Evolutionary conservation across 2,888 invertebrate genomes (phyloP).

Genomic region (Limulus polyphemus): DNA sequence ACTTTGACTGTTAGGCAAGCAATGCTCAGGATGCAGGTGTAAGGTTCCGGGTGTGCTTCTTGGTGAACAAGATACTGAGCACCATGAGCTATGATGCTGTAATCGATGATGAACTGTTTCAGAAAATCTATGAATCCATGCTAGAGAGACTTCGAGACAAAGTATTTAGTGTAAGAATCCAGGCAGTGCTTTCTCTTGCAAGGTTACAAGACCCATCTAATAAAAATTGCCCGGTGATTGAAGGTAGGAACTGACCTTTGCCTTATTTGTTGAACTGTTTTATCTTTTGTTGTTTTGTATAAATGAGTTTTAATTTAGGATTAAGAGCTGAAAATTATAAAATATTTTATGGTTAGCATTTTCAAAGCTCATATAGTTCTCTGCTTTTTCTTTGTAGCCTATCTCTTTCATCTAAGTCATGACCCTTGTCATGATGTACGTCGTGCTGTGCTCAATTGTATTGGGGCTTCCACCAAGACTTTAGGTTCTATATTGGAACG

Average conservation of each 20-base stretch:
- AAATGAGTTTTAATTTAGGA: too few relatives aligned
- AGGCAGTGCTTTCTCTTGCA: constrained; percentile 63
- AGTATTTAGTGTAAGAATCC: constrained; percentile 58
- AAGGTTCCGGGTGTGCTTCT: constrained; percentile 54
- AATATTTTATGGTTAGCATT: too few relatives aligned
- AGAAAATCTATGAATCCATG: constrained; percentile 56
- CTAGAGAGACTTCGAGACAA: constrained; percentile 54
- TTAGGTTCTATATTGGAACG: constrained; percentile 56
- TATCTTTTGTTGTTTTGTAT: too few relatives aligned
- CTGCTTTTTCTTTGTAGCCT: constrained; percentile 38
- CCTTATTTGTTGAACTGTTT: too few relatives aligned
- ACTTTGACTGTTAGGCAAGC: too few relatives aligned
- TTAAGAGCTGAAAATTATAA: too few relatives aligned
- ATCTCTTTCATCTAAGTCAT: constrained; percentile 53
- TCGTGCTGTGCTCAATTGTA: constrained; percentile 54
- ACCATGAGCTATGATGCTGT: constrained; percentile 61
- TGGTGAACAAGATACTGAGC: constrained; percentile 59
- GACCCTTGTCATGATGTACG: constrained; percentile 63
- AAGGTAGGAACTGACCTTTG: constrained; percentile 33
- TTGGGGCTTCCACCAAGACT: constrained; percentile 58
- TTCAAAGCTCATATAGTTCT: neutral
- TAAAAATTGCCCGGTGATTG: constrained; percentile 59
- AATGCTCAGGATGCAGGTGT: too few relatives aligned
- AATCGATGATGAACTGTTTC: constrained; percentile 61
- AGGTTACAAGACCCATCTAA: constrained; percentile 66